Conservation (phyloP, 35 echinoderm and acorn worm genomes). For the Acanthaster planci region DNA sequence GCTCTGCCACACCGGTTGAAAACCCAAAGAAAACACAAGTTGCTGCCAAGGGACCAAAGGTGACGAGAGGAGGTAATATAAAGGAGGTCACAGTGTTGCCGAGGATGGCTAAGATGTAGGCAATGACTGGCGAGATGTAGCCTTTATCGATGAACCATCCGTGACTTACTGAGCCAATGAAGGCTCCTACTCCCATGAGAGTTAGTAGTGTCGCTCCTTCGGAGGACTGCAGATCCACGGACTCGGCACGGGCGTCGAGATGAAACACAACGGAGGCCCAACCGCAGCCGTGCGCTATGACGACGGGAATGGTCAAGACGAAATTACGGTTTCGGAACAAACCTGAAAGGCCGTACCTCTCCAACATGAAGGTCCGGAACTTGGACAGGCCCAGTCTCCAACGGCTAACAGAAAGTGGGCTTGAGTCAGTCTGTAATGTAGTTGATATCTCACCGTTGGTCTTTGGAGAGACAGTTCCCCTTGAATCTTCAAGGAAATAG, state of each 20-base stretch:
- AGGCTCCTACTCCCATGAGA: background rate
- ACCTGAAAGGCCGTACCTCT: background rate
- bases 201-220: conserved; percentile 8
- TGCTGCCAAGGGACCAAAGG: background rate
- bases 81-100: background rate
- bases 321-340: background rate
- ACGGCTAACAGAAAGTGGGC: background rate
- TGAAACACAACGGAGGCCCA: conserved; percentile 1
- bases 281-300: conserved; percentile 5
- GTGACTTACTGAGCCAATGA: background rate
- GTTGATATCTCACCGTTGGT: background rate
- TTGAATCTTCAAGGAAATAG: background rate
- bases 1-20: background rate
- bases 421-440: background rate
- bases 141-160: conserved; percentile 20
- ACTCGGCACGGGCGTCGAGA: background rate
- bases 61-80: background rate
- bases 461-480: background rate
- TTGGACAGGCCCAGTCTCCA: background rate
- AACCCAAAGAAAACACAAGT: background rate
- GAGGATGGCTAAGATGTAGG: background rate
- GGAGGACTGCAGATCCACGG: background rate
- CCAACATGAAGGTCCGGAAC: background rate
- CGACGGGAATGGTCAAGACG: background rate
- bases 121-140: background rate